Conservation (phyloP, 2,797 vertebrate genomes). For the Arrhamphus sclerolepis region DNA sequence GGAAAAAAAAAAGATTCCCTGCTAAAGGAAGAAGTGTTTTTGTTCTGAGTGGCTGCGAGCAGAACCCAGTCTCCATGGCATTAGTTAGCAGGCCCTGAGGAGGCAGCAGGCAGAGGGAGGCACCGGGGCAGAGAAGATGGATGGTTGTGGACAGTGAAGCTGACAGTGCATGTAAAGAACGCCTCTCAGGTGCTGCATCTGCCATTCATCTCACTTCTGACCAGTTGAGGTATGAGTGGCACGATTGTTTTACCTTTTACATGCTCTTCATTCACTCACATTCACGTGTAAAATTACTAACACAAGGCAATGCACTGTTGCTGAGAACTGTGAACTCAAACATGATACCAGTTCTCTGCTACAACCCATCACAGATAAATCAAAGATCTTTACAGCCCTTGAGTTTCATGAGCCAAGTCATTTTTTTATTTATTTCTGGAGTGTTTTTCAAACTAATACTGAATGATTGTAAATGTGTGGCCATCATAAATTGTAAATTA, state of each 20-base stretch:
- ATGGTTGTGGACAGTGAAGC: constrained; percentile 71
- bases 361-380: too few species aligned
- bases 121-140: constrained; percentile 70
- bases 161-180: constrained; percentile 77
- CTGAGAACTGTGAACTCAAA: neutral
- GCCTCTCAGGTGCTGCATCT: constrained; percentile 76
- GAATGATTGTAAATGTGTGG: constrained; percentile 12
- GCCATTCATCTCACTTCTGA: constrained; percentile 78
- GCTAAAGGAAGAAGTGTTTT: constrained; percentile 38
- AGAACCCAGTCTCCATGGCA: constrained; percentile 53
- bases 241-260: constrained; percentile 53
- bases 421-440: constrained; percentile 23
- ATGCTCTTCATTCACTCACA: constrained; percentile 42
- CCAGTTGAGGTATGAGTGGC: constrained; percentile 61
- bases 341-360: too few species aligned
- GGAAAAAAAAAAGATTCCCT: constrained; percentile 25
- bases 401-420: constrained; percentile 5
- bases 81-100: constrained; percentile 60
- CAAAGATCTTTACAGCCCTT: neutral
- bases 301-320: neutral
- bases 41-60: constrained; percentile 45
- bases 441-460: constrained; percentile 24
- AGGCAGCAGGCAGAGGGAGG: constrained; percentile 52
- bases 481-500: too few species aligned
- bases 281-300: neutral